Conservation (phyloP, 2,888 invertebrate genomes). For the Platycheirus rosarum region DNA sequence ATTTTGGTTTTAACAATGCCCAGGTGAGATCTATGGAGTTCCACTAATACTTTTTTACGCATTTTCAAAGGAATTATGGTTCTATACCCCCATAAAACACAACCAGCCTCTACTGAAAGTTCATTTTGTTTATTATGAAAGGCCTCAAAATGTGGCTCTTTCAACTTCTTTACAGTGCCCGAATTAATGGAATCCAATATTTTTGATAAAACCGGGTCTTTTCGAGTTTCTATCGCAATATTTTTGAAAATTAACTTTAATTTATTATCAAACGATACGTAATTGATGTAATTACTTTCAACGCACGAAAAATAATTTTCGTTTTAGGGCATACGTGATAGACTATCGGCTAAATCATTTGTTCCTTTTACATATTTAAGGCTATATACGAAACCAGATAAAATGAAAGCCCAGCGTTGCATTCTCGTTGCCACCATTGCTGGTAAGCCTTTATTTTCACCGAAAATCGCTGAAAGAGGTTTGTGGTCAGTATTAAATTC, state of each 20-base stretch:
- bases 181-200: no score
- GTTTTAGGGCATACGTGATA: constrained; percentile 18
- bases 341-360: constrained; percentile 4
- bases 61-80: not conserved
- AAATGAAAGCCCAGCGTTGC: constrained; percentile 26
- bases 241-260: no score
- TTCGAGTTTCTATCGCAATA: no score
- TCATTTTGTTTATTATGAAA: no score
- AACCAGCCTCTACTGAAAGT: no score
- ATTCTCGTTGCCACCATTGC: constrained; percentile 11
- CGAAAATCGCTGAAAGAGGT: constrained; percentile 1
- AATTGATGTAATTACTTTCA: no score
- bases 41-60: not conserved
- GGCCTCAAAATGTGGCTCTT: no score
- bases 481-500: constrained; percentile 1
- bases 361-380: not conserved
- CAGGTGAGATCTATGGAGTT: constrained; percentile 25
- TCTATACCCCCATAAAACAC: constrained; percentile 12
- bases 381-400: constrained; percentile 14
- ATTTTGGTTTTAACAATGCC: constrained; percentile 20
- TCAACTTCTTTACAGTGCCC: no score
- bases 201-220: no score
- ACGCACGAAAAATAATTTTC: no score
- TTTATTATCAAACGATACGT: no score
- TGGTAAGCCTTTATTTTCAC: constrained; percentile 13